A percentile compares a stretch with the other conserved stretches of the same genome.
These are phyloP conservation scores for Lasioglossum morio DNA, from an alignment of 2,888 invertebrate genomes.

Conservation along the genomic window DNA sequence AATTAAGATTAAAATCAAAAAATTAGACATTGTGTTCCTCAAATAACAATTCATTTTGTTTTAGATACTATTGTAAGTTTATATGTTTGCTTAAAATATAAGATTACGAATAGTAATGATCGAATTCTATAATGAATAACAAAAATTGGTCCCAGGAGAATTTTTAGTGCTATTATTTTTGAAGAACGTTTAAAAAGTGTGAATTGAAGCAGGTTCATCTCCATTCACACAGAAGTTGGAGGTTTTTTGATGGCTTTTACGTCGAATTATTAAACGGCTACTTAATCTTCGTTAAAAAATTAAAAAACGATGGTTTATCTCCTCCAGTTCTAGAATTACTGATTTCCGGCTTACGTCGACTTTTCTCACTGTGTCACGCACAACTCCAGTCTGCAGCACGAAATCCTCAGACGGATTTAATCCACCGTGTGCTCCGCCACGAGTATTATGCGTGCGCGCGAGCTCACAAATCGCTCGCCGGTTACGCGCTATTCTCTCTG, in stretches of 20 bases:
- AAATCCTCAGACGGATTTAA: conserved; percentile 33
- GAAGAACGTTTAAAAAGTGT: not conserved
- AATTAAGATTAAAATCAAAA: no score
- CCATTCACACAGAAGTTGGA: not conserved
- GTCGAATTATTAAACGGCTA: not conserved
- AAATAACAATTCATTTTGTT: not conserved
- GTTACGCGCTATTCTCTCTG: not conserved
- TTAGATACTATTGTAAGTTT: not conserved
- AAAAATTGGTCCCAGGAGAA: not conserved
- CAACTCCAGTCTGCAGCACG: not conserved
- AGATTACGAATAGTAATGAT: not conserved
- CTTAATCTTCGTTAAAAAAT: not conserved
- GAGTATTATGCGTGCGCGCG: conserved; percentile 31
- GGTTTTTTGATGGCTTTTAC: not conserved
- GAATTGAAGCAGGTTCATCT: not conserved
- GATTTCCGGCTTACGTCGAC: not conserved
- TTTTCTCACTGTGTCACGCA: conserved; percentile 6
- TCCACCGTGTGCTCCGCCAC: conserved; percentile 25
- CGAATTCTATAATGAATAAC: not conserved
- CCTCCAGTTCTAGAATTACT: not conserved
- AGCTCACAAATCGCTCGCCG: conserved; percentile 38
- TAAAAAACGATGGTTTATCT: not conserved
- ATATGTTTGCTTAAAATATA: not conserved
- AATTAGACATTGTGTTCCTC: no score
- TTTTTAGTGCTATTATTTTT: not conserved